Evolutionary conservation across 2,888 invertebrate species (phyloP).

Genomic region (Poecilus cupreus): DNA sequence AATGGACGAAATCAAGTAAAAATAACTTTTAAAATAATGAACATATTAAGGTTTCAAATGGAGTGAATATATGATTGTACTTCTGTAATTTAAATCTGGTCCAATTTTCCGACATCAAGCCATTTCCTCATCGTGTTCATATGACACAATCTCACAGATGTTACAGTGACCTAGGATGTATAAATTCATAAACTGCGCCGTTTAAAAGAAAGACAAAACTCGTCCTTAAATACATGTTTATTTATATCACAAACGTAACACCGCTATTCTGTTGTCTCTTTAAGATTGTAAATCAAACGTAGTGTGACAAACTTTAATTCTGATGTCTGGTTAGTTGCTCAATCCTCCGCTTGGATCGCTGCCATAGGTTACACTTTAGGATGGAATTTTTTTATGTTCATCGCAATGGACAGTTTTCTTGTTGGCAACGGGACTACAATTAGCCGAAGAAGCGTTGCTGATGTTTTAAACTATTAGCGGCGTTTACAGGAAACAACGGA

Average conservation of each 20-base stretch:
- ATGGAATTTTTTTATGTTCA: conserved; percentile 51
- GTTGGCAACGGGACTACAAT: conserved; percentile 50
- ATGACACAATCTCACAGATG: too few species aligned
- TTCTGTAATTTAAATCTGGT: too few species aligned
- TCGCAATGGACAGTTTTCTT: conserved; percentile 34
- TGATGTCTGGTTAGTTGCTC: conserved; percentile 56
- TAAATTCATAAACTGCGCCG: neutral
- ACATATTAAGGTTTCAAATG: too few species aligned
- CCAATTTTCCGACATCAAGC: too few species aligned
- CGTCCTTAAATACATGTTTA: conserved; percentile 17
- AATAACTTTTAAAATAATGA: too few species aligned
- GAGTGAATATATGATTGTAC: too few species aligned
- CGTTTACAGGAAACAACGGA: conserved; percentile 33
- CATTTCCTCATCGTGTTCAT: too few species aligned
- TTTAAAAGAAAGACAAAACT: neutral
- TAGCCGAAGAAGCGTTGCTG: neutral
- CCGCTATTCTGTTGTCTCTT: conserved; percentile 45
- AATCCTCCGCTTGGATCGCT: conserved; percentile 57
- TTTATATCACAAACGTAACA: conserved; percentile 14
- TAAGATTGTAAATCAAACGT: conserved; percentile 51
- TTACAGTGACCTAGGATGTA: too few species aligned
- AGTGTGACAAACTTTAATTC: conserved; percentile 55
- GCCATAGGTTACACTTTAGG: conserved; percentile 61
- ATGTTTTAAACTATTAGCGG: conserved; percentile 18
- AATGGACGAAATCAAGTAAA: too few species aligned